These are phyloP conservation scores for Sialis fuliginosa DNA, from an alignment of 2,888 invertebrate genomes.

Conservation along the genomic window DNA sequence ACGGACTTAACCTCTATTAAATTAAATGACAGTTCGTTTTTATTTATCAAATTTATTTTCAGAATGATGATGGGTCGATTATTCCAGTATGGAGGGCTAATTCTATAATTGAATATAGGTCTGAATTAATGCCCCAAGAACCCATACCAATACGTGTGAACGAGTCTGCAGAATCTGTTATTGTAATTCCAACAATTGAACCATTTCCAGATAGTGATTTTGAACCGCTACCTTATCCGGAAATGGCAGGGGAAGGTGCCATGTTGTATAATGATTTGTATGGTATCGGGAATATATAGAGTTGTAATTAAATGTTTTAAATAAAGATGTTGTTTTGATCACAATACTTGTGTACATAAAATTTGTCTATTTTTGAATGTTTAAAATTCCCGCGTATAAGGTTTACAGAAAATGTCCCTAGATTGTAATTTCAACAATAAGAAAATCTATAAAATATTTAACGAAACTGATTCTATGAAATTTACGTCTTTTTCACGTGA, in stretches of 20 bases:
- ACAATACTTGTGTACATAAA: background rate
- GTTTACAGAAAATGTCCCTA: too few relatives aligned
- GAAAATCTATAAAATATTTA: too few relatives aligned
- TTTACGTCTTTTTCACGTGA: too few relatives aligned
- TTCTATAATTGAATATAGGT: constrained; percentile 45
- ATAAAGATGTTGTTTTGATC: background rate
- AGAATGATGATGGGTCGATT: background rate
- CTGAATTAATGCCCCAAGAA: constrained; percentile 50
- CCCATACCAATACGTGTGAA: constrained; percentile 45
- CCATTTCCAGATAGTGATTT: background rate
- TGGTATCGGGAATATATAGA: background rate
- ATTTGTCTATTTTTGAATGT: too few relatives aligned
- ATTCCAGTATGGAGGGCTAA: constrained; percentile 51
- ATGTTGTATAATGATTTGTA: background rate
- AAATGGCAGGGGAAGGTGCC: background rate
- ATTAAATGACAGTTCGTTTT: too few relatives aligned
- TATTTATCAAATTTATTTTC: too few relatives aligned
- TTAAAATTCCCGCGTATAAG: too few relatives aligned
- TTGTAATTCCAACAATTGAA: constrained; percentile 17
- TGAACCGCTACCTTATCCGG: background rate
- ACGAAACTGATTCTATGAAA: too few relatives aligned
- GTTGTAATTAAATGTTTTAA: background rate
- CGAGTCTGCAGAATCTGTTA: constrained; percentile 39
- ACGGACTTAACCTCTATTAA: too few relatives aligned
- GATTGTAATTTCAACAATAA: too few relatives aligned